phyloP scores from a whole-genome alignment of 2,797 vertebrate species.

The Vireo griseus region DNA sequence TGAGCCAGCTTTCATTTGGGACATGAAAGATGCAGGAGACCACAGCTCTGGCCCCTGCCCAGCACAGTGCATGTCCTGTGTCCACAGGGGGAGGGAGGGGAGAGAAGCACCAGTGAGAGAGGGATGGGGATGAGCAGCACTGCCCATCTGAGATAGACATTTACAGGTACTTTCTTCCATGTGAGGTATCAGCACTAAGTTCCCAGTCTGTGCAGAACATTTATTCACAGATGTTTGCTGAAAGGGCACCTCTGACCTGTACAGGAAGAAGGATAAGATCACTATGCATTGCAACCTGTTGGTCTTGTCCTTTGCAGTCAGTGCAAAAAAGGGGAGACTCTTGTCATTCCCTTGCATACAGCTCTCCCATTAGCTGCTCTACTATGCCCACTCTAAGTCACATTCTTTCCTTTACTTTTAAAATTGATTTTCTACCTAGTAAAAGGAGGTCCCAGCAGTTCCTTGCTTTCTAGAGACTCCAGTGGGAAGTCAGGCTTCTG shows the following conservation, averaged over 20 bases:
- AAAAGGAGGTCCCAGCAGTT: not conserved
- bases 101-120: not conserved
- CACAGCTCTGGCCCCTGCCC: slow-evolving; percentile 59
- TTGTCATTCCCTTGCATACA: not conserved
- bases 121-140: not conserved
- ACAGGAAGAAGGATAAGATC: not conserved
- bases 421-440: not conserved
- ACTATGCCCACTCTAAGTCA: not conserved
- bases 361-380: not conserved
- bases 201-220: not conserved
- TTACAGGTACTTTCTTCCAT: not conserved
- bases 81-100: accelerated
- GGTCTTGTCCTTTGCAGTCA: not conserved
- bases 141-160: not conserved
- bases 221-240: not conserved
- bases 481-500: slow-evolving; percentile 70
- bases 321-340: not conserved
- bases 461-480: slow-evolving; percentile 46
- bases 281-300: not conserved
- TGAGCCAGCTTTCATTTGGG: not conserved
- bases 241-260: not conserved
- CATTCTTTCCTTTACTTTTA: not conserved
- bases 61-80: accelerated
- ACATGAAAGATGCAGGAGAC: slow-evolving; percentile 77
- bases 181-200: not conserved